A percentile compares a stretch with the other conserved stretches of the same genome.
Evolutionary conservation across 2,113 vertebrate species (phyloP).

Genomic region (Pandion haliaetus): DNA sequence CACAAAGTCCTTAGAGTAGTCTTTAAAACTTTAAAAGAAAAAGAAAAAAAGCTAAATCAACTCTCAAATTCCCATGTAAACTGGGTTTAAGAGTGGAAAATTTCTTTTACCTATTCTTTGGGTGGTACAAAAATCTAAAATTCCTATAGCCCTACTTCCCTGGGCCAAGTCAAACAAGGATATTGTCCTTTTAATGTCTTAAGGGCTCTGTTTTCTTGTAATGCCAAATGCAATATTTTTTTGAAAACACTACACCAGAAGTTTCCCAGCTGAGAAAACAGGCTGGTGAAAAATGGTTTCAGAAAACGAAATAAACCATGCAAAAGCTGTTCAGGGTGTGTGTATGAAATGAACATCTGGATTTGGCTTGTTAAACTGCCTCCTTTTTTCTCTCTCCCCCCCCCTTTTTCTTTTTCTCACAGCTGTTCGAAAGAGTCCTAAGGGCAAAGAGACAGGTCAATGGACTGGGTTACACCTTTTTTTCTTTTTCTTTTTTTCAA

Average conservation of each 20-base stretch:
- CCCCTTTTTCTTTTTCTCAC: slow-evolving; percentile 66
- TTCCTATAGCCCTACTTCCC: slow-evolving; percentile 73
- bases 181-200: slow-evolving; percentile 84
- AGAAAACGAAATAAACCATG: slow-evolving; percentile 86
- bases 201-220: slow-evolving; percentile 81
- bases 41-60: slow-evolving; percentile 23
- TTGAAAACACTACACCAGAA: slow-evolving; percentile 85
- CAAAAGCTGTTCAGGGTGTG: slow-evolving; percentile 83
- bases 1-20: slow-evolving; percentile 8
- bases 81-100: slow-evolving; percentile 68
- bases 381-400: slow-evolving; percentile 15
- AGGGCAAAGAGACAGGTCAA: slow-evolving; percentile 79
- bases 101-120: slow-evolving; percentile 76
- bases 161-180: slow-evolving; percentile 81
- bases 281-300: slow-evolving; percentile 85
- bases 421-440: slow-evolving; percentile 81
- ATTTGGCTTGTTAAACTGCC: slow-evolving; percentile 76
- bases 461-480: slow-evolving; percentile 68
- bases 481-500: slow-evolving; percentile 9
- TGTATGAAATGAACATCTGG: slow-evolving; percentile 84
- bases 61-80: slow-evolving; percentile 71
- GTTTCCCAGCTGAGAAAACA: slow-evolving; percentile 89
- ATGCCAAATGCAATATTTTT: slow-evolving; percentile 88
- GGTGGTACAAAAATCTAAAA: slow-evolving; percentile 75
- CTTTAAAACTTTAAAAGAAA: background rate